A percentile compares a stretch with the other conserved stretches of the same genome.
phyloP scores from a whole-genome alignment of 2,797 vertebrate genomes.

The Dipus sagitta region DNA sequence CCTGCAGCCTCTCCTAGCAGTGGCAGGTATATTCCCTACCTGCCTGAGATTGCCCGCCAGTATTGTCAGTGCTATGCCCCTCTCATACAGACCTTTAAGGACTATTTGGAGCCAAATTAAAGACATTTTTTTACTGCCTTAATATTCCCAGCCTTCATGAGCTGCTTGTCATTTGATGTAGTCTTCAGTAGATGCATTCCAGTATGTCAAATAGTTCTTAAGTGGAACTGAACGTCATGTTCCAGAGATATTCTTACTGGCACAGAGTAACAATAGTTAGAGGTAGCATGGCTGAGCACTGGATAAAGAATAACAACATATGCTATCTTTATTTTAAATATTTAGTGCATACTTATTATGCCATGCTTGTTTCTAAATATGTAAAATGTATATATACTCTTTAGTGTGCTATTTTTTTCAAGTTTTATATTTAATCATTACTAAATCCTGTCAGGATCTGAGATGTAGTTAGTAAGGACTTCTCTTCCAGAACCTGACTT shows the following conservation, averaged over 20 bases:
- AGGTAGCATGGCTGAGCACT: no score
- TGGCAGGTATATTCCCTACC: no score
- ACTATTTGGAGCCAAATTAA: background rate
- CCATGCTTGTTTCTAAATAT: background rate
- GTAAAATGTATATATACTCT: background rate
- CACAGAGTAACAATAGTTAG: background rate
- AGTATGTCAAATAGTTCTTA: conserved; percentile 39
- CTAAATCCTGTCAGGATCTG: background rate
- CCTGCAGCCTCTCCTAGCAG: no score
- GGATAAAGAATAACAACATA: background rate
- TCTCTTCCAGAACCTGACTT: background rate
- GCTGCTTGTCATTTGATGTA: background rate
- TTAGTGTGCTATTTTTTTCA: conserved; percentile 7
- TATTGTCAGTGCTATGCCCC: no score
- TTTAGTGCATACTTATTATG: background rate
- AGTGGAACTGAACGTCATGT: background rate
- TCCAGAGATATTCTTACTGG: background rate
- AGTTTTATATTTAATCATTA: conserved; percentile 18
- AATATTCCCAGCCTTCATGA: background rate
- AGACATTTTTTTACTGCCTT: background rate
- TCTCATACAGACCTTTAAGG: conserved; percentile 26
- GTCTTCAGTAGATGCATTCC: background rate
- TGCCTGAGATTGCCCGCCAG: no score
- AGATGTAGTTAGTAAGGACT: background rate
- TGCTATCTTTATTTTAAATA: conserved; percentile 10